A percentile compares a stretch with the other conserved stretches of the same genome.
Evolutionary conservation across 2,888 invertebrate species (phyloP).

Genomic region (Caenorhabditis plicata): DNA sequence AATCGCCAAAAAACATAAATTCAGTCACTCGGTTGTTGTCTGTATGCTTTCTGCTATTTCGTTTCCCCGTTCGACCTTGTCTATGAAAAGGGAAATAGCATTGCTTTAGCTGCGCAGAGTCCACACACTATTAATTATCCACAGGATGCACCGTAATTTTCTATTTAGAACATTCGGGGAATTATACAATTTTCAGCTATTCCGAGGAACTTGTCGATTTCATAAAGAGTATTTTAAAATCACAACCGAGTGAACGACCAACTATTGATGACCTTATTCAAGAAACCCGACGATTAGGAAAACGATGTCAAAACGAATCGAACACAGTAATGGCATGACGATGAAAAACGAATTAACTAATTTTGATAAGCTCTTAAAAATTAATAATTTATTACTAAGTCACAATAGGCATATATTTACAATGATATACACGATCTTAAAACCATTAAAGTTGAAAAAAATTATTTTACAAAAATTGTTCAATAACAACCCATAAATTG

Average conservation of each 20-base stretch:
- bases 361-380: too few relatives aligned
- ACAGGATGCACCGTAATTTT: slow-evolving; percentile 24
- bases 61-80: slow-evolving; percentile 83
- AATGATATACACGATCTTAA: too few relatives aligned
- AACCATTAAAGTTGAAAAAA: too few relatives aligned
- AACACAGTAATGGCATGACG: too few relatives aligned
- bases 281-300: neutral
- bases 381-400: too few relatives aligned
- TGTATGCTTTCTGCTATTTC: slow-evolving; percentile 83
- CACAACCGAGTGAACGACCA: slow-evolving; percentile 20
- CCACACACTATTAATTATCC: slow-evolving; percentile 48
- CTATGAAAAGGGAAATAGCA: slow-evolving; percentile 82
- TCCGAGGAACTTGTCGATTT: slow-evolving; percentile 8
- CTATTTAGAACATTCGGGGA: neutral
- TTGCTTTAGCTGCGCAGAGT: slow-evolving; percentile 77
- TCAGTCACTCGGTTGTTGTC: slow-evolving; percentile 81
- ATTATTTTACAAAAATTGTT: too few relatives aligned
- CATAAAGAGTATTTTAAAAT: slow-evolving; percentile 21
- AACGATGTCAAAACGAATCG: too few relatives aligned
- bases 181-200: slow-evolving; percentile 6
- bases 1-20: slow-evolving; percentile 10
- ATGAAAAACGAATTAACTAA: too few relatives aligned
- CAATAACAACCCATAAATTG: too few relatives aligned
- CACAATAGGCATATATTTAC: too few relatives aligned
- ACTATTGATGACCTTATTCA: slow-evolving; percentile 9